Base-by-base conservation (phyloP, 2,797 vertebrate genomes). In the Lates japonicus region DNA sequence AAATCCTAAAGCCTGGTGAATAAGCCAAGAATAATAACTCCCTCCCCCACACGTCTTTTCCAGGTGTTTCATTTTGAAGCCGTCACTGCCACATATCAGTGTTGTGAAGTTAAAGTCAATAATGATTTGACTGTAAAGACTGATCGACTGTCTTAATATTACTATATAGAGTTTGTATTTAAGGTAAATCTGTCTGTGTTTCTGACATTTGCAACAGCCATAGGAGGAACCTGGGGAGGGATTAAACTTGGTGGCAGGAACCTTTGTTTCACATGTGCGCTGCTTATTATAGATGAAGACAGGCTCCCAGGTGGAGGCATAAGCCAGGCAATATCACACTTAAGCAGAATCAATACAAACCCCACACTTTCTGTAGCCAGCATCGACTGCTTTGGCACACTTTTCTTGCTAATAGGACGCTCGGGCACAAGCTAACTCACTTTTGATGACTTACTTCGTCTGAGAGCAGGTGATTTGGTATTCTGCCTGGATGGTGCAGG, bases 341-440 rank as follows among this genome's bases (percentile, higher is more conserved):
- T 84, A 69, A 83, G 84, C 52, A 75, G 70, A 88, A 93, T 94
- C 83, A 82, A 88, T 93, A 80, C 42, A 59, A 81, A 83, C 76
- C 68, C 65, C 62, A 46, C 70, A 66, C 61, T 65, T 71, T 55
- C n/a, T 72, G 64, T 22, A 48, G 49, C 62, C 64, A 7, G 41
- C 69, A 91, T 84, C 10, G 79, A 90, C 81, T 84, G 51, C 54
- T 84, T 72, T 65, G 64, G 58, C 39, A 66, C 55, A 46, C 55
- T 49, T 68, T 59, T 67, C 80, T 35, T 76, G 3, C 59, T 66
- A 64, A 75, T 51, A 54, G 62, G 62, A 86, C 62, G 62, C 60
- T 62, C 62, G 67, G 74, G 66, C 59, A 55, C 31, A 19, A 66
- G 49, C 57, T 11, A 74, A 69, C 72, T 85, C 70, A 61, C 61